phyloP scores from a whole-genome alignment of 35 echinoderm and acorn worm genomes.

The Ophioderma brevispina region DNA sequence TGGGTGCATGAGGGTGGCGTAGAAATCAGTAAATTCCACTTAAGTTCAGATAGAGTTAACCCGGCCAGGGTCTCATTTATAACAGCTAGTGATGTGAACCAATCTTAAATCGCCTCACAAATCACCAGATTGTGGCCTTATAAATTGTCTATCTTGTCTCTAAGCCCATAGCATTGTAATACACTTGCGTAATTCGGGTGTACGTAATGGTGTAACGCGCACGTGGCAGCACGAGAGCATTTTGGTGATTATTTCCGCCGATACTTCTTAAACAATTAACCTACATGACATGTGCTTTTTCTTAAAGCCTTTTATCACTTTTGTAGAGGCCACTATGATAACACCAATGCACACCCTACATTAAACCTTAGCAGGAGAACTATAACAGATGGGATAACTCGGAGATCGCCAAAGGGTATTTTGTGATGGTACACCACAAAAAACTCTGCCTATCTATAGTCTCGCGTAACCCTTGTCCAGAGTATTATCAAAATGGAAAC shows the following conservation, averaged over 20 bases:
- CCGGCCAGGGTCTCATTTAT: too few species aligned
- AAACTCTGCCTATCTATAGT: neutral
- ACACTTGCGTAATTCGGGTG: too few species aligned
- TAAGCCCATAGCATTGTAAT: too few species aligned
- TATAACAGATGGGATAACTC: neutral
- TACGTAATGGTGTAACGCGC: neutral
- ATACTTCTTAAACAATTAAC: neutral
- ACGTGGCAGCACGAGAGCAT: neutral
- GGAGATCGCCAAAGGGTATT: neutral
- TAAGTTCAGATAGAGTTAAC: too few species aligned
- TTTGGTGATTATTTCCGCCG: neutral
- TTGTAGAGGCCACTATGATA: neutral
- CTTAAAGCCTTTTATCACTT: neutral
- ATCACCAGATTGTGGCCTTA: too few species aligned
- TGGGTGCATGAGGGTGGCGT: too few species aligned
- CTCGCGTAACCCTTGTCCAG: neutral
- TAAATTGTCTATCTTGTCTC: too few species aligned
- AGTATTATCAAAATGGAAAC: neutral
- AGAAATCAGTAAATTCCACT: too few species aligned
- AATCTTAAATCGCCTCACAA: too few species aligned
- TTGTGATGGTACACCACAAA: neutral
- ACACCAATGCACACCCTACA: neutral
- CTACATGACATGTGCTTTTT: neutral
- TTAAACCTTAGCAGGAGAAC: neutral
- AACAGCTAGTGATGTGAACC: too few species aligned